Evolutionary conservation across 2,797 vertebrate genomes (phyloP).

Genomic region (Neoniphon sammara): DNA sequence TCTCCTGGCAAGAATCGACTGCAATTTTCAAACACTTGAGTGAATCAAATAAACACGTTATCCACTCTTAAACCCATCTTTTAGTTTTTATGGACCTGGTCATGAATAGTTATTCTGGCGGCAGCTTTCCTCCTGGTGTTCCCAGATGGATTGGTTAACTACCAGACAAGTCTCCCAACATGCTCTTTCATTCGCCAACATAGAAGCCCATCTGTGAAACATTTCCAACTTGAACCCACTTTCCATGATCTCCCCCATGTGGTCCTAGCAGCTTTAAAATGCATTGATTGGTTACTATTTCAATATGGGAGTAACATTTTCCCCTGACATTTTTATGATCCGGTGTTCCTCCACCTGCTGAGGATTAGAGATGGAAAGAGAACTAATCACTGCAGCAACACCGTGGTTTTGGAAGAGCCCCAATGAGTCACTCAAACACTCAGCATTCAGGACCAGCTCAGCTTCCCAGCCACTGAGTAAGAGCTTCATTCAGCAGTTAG

Average conservation of each 20-base stretch:
- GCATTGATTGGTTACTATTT: conserved; percentile 65
- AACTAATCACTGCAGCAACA: conserved; percentile 70
- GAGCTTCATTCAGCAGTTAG: conserved; percentile 34
- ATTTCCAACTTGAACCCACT: conserved; percentile 62
- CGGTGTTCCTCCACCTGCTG: conserved; percentile 65
- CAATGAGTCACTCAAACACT: conserved; percentile 53
- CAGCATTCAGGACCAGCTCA: conserved; percentile 22
- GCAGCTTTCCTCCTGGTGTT: conserved; percentile 31
- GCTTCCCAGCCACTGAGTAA: conserved; percentile 47
- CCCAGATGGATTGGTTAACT: conserved; percentile 30
- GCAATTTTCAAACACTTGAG: neutral
- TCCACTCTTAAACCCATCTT: conserved; percentile 12
- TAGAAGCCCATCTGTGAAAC: conserved; percentile 64
- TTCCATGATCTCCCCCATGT: conserved; percentile 61
- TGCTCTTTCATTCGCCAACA: conserved; percentile 49
- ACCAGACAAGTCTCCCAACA: conserved; percentile 33
- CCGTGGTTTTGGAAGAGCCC: conserved; percentile 57
- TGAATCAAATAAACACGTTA: neutral
- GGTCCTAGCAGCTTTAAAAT: conserved; percentile 56
- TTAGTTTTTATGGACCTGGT: conserved; percentile 17
- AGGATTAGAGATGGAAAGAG: conserved; percentile 74
- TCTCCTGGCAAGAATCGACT: neutral
- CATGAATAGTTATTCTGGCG: conserved; percentile 32
- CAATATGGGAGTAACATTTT: conserved; percentile 64
- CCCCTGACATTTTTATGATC: conserved; percentile 63